Percentiles rank a stretch among this genome's conserved stretches.
Evolutionary conservation across 2,797 vertebrate genomes (phyloP).

Genomic region (Emydoidea blandingii): DNA sequence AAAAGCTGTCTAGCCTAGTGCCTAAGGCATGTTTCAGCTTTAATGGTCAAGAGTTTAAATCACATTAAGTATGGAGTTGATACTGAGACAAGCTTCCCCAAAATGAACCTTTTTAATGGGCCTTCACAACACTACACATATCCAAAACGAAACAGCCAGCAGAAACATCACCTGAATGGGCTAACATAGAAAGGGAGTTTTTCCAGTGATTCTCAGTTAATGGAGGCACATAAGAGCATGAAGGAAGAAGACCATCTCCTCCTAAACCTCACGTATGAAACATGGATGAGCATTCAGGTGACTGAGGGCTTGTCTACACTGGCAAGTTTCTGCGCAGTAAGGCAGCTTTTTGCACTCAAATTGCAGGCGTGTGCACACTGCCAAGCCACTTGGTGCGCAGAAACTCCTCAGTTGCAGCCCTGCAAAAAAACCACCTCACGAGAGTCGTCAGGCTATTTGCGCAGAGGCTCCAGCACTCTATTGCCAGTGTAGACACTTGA

Average conservation of each 20-base stretch:
- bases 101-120: not conserved
- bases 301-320: not conserved
- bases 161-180: not conserved
- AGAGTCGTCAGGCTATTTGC: no score
- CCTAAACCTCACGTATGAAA: accelerated
- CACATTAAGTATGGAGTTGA: not conserved
- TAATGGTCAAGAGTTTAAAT: not conserved
- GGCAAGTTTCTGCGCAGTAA: no score
- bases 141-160: not conserved
- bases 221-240: not conserved
- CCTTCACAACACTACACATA: not conserved
- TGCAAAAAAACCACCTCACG: no score
- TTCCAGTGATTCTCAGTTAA: not conserved
- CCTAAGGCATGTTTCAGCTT: not conserved
- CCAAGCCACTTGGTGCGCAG: no score
- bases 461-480: no score
- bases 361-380: no score
- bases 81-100: not conserved
- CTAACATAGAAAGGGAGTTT: not conserved
- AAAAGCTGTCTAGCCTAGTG: not conserved
- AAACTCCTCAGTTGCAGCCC: no score
- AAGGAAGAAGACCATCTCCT: not conserved
- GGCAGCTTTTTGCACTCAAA: no score
- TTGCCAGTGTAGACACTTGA: no score
- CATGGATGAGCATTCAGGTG: no score